Conservation (phyloP, 2,888 invertebrate genomes). For the Caenorhabditis parvicauda region DNA sequence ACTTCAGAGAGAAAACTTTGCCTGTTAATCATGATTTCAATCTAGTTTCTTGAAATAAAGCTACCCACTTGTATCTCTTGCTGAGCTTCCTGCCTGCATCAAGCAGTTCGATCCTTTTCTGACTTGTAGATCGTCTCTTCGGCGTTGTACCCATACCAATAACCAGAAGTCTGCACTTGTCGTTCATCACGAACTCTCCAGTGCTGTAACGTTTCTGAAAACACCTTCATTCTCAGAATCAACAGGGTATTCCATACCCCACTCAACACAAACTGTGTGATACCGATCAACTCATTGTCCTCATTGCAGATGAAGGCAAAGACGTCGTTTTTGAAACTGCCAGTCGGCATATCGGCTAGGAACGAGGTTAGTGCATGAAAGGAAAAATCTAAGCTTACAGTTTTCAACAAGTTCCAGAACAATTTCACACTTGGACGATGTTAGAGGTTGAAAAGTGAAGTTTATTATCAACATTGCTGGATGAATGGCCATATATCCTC, state of each 20-base stretch:
- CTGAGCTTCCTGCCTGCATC: slow-evolving; percentile 18
- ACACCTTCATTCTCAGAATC: too few relatives aligned
- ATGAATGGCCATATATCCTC: too few relatives aligned
- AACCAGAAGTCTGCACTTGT: slow-evolving; percentile 11
- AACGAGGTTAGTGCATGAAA: too few relatives aligned
- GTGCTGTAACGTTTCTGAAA: slow-evolving; percentile 6
- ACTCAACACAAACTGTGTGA: slow-evolving; percentile 5
- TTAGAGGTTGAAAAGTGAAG: too few relatives aligned
- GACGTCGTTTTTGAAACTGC: too few relatives aligned
- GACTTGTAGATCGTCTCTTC: slow-evolving; percentile 4
- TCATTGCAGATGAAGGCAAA: slow-evolving; percentile 10
- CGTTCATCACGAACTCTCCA: slow-evolving; percentile 11
- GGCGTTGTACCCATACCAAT: slow-evolving; percentile 21
- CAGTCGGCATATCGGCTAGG: too few relatives aligned
- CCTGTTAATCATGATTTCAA: too few relatives aligned
- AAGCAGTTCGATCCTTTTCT: slow-evolving; percentile 10
- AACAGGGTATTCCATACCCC: neutral
- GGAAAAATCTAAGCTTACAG: too few relatives aligned
- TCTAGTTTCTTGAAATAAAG: neutral
- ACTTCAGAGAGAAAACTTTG: too few relatives aligned
- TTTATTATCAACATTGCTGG: too few relatives aligned
- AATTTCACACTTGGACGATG: too few relatives aligned
- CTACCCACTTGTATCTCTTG: slow-evolving; percentile 19
- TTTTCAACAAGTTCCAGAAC: too few relatives aligned
- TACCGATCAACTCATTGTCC: slow-evolving; percentile 7